A percentile compares a stretch with the other conserved stretches of the same genome.
These are phyloP conservation scores for Tychaedon coryphoeus DNA, from an alignment of 2,113 vertebrate species.

Conservation along the genomic window DNA sequence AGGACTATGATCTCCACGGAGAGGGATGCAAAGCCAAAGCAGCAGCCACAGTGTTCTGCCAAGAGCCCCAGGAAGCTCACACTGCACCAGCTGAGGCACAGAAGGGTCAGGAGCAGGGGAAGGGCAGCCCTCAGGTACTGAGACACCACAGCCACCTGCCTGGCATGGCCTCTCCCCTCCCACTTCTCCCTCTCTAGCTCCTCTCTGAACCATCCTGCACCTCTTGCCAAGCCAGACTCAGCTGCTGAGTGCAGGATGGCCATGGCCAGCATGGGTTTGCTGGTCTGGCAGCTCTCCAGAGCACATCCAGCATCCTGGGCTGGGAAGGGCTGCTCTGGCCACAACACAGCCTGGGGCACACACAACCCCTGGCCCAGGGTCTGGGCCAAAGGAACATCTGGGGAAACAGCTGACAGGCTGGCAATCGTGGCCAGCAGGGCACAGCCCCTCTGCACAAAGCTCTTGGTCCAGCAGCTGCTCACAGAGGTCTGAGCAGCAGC, in stretches of 20 bases:
- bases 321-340: background rate
- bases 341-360: fast-evolving
- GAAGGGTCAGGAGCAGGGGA: background rate
- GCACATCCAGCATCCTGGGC: fast-evolving
- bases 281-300: background rate
- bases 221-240: background rate
- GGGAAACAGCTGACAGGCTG: background rate
- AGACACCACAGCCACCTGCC: background rate
- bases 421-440: background rate
- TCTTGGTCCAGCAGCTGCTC: background rate
- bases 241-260: background rate
- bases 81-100: background rate
- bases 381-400: background rate
- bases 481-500: background rate
- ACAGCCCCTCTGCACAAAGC: background rate
- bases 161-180: background rate
- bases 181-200: background rate
- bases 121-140: background rate
- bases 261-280: fast-evolving
- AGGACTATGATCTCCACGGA: background rate
- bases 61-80: background rate
- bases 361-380: fast-evolving
- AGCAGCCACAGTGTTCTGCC: background rate
- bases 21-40: background rate
- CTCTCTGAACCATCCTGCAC: background rate